These are phyloP conservation scores for Cheumatopsyche charites DNA, from an alignment of 1,140 invertebrate genomes.

Conservation along the genomic window DNA sequence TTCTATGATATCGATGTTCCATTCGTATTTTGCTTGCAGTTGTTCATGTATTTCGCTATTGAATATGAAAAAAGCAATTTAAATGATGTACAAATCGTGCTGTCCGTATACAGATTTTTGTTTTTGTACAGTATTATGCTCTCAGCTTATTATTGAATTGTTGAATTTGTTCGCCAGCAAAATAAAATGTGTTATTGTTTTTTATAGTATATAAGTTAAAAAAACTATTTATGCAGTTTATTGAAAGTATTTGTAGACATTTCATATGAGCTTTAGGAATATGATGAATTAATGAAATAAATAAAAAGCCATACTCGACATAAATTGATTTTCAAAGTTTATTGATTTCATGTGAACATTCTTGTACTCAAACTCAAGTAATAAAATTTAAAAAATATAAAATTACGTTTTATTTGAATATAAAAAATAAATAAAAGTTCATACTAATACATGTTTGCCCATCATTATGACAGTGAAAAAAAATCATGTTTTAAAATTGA, in stretches of 20 bases:
- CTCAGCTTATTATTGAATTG: slow-evolving; percentile 43
- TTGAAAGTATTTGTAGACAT: slow-evolving; percentile 12
- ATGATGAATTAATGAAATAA: slow-evolving; percentile 1
- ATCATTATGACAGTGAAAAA: too few relatives aligned
- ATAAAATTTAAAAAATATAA: background rate
- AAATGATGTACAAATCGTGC: slow-evolving; percentile 37
- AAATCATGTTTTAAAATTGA: too few relatives aligned
- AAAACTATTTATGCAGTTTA: slow-evolving; percentile 47
- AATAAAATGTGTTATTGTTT: slow-evolving; percentile 49
- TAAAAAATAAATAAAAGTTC: too few relatives aligned
- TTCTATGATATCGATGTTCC: slow-evolving; percentile 9
- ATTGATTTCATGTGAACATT: slow-evolving; percentile 10
- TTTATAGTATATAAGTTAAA: slow-evolving; percentile 48
- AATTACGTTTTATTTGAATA: background rate
- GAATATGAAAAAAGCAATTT: slow-evolving; percentile 14
- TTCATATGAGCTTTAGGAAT: background rate
- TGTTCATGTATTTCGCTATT: background rate
- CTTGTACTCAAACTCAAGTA: slow-evolving; percentile 15
- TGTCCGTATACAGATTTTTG: slow-evolving; percentile 41
- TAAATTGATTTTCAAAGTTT: background rate
- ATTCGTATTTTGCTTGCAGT: slow-evolving; percentile 14
- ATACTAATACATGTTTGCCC: too few relatives aligned
- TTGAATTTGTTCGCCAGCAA: slow-evolving; percentile 48
- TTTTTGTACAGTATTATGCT: slow-evolving; percentile 44
- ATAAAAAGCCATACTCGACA: background rate